Conservation (phyloP, 2,113 vertebrate genomes). For the Alosa alosa region DNA sequence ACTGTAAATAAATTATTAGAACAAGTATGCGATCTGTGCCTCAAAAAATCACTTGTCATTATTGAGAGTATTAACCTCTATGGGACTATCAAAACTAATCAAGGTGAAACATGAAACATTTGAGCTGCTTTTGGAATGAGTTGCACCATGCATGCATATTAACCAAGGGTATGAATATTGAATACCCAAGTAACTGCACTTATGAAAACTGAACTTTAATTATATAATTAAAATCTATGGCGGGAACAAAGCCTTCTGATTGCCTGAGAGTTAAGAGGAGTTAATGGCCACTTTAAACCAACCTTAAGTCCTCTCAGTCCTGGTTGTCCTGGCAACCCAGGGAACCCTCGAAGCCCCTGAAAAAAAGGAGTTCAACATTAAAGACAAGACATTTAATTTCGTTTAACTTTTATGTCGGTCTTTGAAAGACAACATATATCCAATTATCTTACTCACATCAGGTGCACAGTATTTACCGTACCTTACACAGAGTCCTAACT, state of each 20-base stretch:
- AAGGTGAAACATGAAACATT: neutral
- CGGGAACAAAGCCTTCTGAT: neutral
- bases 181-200: neutral
- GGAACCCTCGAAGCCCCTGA: conserved; percentile 89
- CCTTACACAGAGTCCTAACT: too few relatives aligned
- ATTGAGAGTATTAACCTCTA: neutral
- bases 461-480: neutral
- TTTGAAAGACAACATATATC: neutral
- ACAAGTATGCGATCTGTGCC: neutral
- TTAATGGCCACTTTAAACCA: conserved; percentile 49
- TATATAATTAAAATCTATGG: neutral
- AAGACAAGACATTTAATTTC: neutral
- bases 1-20: too few relatives aligned
- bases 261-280: neutral
- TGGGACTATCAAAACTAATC: neutral
- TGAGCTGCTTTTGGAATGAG: neutral
- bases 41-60: neutral
- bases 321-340: conserved; percentile 89
- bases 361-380: neutral
- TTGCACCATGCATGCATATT: neutral
- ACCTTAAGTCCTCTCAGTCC: conserved; percentile 91
- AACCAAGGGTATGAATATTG: neutral
- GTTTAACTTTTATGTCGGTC: neutral
- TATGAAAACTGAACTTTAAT: neutral
- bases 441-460: neutral